Base-by-base conservation (phyloP, 1,140 invertebrate species). In the Piezodorus guildinii region DNA sequence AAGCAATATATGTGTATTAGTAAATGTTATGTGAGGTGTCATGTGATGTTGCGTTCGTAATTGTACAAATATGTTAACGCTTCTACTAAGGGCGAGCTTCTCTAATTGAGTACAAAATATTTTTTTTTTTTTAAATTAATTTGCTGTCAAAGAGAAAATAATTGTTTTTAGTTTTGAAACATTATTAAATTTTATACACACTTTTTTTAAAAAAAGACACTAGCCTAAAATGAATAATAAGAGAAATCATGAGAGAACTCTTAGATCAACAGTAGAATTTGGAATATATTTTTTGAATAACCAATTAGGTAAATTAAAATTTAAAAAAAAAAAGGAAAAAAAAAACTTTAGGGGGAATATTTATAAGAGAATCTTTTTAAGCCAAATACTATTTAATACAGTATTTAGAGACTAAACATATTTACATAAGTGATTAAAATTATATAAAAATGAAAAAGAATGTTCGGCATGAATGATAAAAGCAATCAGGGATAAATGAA, bases 21-120 rank as follows among this genome's bases (percentile, higher is more conserved):
- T 65, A 43, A 60, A 60, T 65, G 64, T 65, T 51, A 60, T 62
- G 65, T 66, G 65, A 66, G 39, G 54, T 66, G 65, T 62, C 62
- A 52, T 62, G 62, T 62, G 62, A 60, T 65, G 58, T 60, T 43
- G 59, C 49, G 64, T 64, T 59, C 44, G 58, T 60, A 60, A 60
- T 60, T 17, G 30, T 60, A 60, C 58, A 43, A 62, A 52, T 27
- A 62, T 62, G 60, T 62, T 62, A 62, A 54, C 25, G 49, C 60
- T 62, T 66, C 52, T 62, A 62, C 25, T 30, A 45, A 56, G 49
- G 60, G 65, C 65, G 60, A 66, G 60, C 65, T 66, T 62, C 46
- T 58, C 49, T 43, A 46, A 65, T 46, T 45, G 39, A 66, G 65
- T 66, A 66, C 65, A 66, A 66, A 66, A 23, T 27, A 27, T 27